Base-by-base conservation (phyloP, 2,888 invertebrate genomes). In the Nymphalis polychloros region DNA sequence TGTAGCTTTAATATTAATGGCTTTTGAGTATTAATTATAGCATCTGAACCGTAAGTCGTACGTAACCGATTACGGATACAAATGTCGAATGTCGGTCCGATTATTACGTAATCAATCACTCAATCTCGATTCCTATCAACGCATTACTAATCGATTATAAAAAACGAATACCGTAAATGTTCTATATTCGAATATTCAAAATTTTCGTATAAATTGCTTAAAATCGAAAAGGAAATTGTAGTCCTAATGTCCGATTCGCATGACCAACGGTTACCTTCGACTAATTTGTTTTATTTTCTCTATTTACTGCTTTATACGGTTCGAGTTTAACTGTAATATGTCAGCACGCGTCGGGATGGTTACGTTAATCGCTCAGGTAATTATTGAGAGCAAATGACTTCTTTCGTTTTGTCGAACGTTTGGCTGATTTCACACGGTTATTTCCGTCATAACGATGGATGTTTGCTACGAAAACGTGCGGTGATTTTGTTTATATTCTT, bases 191-290 rank as follows among this genome's bases (percentile, higher is more conserved):
- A 77, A 83, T 85, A 84, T 76, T 80, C 85, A 81, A 88, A 88
- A 88, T 86, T 87, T 31, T 85, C 84, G 85, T 87, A 87, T 88
- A 91, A 89, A 90, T 91, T 90, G 89, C 89, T 89, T 89, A 88
- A 92, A 92, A 92, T 89, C 90, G 89, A 90, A 90, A 86, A 89
- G 85, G 86, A 88, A 90, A 89, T 88, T 87, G 81, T 77, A 70
- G 72, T 78, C 77, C 87, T 92, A 92, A 92, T 92, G 91, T 83
- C 77, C 81, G 85, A 87, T 91, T 92, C 84, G 92, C 92, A 92
- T 92, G 92, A 85, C 84, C 53, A 62, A 46, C 82, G 76, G 59
- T 78, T 79, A 81, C 82, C 79, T 84, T 85, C 83, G 81, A 84
- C 78, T 84, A 85, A 86, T 79, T 88, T 89, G 87, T 88, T 87